A percentile compares a stretch with the other conserved stretches of the same genome.
Evolutionary conservation across 2,113 vertebrate species (phyloP).

Genomic region (Mungos mungo): DNA sequence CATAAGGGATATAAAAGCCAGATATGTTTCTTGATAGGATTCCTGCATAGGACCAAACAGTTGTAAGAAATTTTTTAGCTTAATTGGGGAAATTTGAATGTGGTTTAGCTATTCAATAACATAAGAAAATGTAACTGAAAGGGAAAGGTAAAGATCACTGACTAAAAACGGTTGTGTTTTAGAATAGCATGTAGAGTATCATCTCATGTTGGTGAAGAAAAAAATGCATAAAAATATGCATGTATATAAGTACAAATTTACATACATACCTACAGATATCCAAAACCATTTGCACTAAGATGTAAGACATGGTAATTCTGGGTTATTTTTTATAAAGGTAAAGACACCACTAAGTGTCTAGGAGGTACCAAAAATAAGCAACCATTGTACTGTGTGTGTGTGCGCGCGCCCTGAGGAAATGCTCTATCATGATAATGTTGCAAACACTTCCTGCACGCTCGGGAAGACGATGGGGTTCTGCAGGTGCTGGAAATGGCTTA

Average conservation of each 20-base stretch:
- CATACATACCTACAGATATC: neutral
- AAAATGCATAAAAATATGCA: neutral
- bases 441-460: neutral
- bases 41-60: neutral
- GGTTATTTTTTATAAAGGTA: neutral
- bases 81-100: neutral
- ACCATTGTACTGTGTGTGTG: neutral
- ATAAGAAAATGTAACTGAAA: neutral
- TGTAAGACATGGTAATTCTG: neutral
- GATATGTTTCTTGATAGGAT: neutral
- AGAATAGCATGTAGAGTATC: neutral
- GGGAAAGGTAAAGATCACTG: neutral
- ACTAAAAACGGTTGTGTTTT: neutral
- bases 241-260: neutral
- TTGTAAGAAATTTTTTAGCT: neutral
- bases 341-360: neutral
- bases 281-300: neutral
- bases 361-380: neutral
- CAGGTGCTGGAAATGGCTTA: neutral
- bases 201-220: neutral
- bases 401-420: neutral
- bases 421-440: neutral
- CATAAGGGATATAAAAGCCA: neutral
- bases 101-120: neutral
- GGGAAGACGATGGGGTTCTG: neutral